Conservation (phyloP, 1,140 invertebrate genomes). For the Drosophila tani region DNA sequence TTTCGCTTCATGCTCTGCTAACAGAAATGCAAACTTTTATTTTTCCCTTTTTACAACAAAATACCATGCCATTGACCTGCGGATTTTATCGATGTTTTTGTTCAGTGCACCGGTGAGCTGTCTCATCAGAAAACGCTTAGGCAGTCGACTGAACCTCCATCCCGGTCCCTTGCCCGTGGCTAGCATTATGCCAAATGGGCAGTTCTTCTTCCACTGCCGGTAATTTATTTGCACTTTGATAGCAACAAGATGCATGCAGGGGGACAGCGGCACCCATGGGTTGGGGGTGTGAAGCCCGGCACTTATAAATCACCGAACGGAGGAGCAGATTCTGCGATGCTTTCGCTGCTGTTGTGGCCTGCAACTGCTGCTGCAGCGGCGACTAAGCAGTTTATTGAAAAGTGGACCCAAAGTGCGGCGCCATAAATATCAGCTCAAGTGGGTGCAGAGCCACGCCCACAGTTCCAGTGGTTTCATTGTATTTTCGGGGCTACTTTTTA, state of each 20-base stretch:
- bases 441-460: slow-evolving; percentile 30
- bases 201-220: slow-evolving; percentile 38
- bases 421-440: slow-evolving; percentile 51
- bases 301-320: slow-evolving; percentile 67
- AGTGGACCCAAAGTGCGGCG: slow-evolving; percentile 52
- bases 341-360: slow-evolving; percentile 39
- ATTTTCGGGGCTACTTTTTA: background rate
- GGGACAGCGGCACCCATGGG: background rate
- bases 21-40: background rate
- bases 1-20: background rate
- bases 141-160: slow-evolving; percentile 15
- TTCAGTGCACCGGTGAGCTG: slow-evolving; percentile 38
- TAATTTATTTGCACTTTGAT: slow-evolving; percentile 83
- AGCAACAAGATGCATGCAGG: slow-evolving; percentile 75
- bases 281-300: slow-evolving; percentile 13
- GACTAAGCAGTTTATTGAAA: slow-evolving; percentile 81
- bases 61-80: background rate
- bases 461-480: background rate
- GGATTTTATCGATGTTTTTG: background rate
- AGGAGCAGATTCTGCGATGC: slow-evolving; percentile 52
- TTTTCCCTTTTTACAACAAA: background rate
- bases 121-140: slow-evolving; percentile 76
- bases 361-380: slow-evolving; percentile 37
- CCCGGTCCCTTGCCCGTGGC: background rate
- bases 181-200: slow-evolving; percentile 44